phyloP scores from a whole-genome alignment of 1,140 invertebrate species.

The Archivesica marissinica region DNA sequence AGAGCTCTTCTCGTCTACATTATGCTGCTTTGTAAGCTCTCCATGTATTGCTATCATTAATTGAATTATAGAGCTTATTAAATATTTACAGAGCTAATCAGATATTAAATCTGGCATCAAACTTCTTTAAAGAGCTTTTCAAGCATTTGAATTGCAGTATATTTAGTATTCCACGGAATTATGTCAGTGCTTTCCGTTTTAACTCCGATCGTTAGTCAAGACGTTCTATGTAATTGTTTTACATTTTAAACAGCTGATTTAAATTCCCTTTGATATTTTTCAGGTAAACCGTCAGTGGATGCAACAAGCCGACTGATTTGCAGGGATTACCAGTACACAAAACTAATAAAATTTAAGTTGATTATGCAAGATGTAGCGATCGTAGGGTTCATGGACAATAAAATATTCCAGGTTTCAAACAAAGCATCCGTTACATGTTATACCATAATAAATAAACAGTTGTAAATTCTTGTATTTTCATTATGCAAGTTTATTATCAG shows the following conservation, averaged over 20 bases:
- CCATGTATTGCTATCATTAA: no score
- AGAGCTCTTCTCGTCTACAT: no score
- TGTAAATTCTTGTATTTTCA: no score
- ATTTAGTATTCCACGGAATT: neutral
- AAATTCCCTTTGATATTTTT: conserved; percentile 12
- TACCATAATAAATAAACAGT: no score
- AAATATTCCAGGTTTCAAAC: neutral
- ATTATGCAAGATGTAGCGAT: neutral
- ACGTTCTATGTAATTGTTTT: neutral
- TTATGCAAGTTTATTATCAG: no score
- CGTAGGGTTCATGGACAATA: neutral
- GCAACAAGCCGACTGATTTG: neutral
- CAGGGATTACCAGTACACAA: neutral
- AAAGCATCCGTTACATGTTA: no score
- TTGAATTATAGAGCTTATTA: neutral
- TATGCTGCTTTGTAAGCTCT: no score
- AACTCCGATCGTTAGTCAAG: neutral
- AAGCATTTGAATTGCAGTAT: neutral
- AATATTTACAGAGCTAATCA: neutral
- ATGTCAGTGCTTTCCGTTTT: neutral
- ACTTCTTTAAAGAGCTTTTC: neutral
- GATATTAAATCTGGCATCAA: neutral
- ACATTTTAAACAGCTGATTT: neutral
- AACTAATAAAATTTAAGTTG: neutral
- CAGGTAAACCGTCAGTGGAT: neutral